Conservation (phyloP, 2,888 invertebrate species). For the Odontocerum albicorne region DNA sequence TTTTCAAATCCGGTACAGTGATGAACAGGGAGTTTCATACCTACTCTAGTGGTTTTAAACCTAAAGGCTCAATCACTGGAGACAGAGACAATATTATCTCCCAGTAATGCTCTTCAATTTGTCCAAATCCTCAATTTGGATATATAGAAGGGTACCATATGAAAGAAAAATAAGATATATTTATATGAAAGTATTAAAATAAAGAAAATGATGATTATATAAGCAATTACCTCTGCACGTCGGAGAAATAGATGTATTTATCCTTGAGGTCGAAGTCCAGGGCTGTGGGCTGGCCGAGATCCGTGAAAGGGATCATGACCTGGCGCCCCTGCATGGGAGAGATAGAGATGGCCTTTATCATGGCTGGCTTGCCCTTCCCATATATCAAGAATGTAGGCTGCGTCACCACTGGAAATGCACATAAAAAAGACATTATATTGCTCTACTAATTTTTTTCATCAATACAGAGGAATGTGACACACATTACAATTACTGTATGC, state of each 20-base stretch:
- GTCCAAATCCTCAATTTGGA: too few species aligned
- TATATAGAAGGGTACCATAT: too few species aligned
- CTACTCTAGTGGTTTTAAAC: too few species aligned
- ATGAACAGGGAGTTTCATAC: too few species aligned
- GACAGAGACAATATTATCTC: too few species aligned
- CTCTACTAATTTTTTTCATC: neutral
- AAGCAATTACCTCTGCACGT: slow-evolving; percentile 51
- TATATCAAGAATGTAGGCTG: slow-evolving; percentile 67
- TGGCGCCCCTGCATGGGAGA: slow-evolving; percentile 46
- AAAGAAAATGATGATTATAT: too few species aligned
- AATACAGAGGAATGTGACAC: neutral
- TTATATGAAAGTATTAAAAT: neutral
- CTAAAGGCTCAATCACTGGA: too few species aligned
- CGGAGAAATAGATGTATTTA: slow-evolving; percentile 66
- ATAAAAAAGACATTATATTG: too few species aligned
- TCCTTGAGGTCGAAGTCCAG: slow-evolving; percentile 68
- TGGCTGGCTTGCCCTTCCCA: slow-evolving; percentile 66
- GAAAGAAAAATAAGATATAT: too few species aligned
- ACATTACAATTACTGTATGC: too few species aligned
- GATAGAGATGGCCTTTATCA: slow-evolving; percentile 67
- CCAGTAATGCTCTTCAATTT: too few species aligned
- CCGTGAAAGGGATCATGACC: slow-evolving; percentile 70
- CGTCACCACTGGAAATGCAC: slow-evolving; percentile 56
- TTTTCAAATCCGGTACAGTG: neutral
- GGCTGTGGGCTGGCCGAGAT: slow-evolving; percentile 65